Conservation (phyloP, 2,888 invertebrate species). For the Tryphoninae sp. region DNA sequence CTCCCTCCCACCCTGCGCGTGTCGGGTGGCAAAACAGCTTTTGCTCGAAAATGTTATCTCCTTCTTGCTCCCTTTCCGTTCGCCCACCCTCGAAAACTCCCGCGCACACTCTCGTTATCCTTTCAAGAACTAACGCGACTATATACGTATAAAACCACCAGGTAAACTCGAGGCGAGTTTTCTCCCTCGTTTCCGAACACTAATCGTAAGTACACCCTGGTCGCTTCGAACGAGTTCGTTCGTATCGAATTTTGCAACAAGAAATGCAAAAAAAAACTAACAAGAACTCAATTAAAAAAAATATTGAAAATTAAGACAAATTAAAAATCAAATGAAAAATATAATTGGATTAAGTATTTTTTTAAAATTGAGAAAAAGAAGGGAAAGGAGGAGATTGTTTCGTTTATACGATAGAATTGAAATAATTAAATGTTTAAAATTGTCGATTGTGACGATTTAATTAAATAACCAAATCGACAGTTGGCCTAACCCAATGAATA, state of each 20-base stretch:
- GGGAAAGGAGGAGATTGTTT: no score
- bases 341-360: background rate
- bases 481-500: no score
- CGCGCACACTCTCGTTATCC: conserved; percentile 36
- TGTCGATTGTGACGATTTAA: no score
- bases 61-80: background rate
- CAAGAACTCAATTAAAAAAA: background rate
- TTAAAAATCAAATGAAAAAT: background rate
- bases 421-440: background rate
- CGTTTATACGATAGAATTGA: background rate
- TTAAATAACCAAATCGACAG: no score
- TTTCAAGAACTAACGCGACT: background rate
- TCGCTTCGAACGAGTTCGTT: conserved; percentile 4
- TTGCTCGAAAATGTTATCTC: background rate
- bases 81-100: conserved; percentile 7
- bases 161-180: conserved; percentile 52
- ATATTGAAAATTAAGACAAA: background rate
- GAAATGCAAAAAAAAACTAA: background rate
- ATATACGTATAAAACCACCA: conserved; percentile 19
- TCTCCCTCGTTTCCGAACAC: conserved; percentile 27
- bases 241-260: background rate
- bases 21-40: conserved; percentile 34
- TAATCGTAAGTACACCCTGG: conserved; percentile 58
- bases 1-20: conserved; percentile 64
- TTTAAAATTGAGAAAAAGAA: no score